Base-by-base conservation (phyloP, 1,140 invertebrate genomes). In the Caenorhabditis brenneri region DNA sequence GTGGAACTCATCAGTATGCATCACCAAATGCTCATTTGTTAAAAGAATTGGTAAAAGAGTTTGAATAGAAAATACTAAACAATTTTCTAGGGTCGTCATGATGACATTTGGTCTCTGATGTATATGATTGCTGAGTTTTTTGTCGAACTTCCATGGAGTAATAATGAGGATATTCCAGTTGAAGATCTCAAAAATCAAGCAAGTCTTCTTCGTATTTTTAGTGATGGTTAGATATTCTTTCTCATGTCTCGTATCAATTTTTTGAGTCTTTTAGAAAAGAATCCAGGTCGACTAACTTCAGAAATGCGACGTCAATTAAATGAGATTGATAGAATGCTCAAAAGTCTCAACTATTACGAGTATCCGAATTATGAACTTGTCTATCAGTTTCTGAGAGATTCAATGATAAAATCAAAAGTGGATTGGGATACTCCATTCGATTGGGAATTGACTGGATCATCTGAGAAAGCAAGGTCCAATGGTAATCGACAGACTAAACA, bases 31-130 rank as follows among this genome's bases (percentile, higher is more conserved):
- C 58, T 33, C 58, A 65, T 65, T 3, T 33, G 29, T n/a, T 33
- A 16, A 65, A 19, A 3, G 58, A 65, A 19, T 36, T 65, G 58
- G 58, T 65, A 5, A n/a, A n/a, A 36, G 31, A 33, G 16, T n/a
- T 4, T 33, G n/a, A n/a, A n/a, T 3, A 15, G 9, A 36, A 16
- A 19, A 36, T 4, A 60, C 2, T 58, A 29, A 19, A 9, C 24
- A 2, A 27, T 55, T 55, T 19, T 51, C 27, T 31, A 65, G 58
- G 58, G 58, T 19, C 58, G 58, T 9, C 58, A 65, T 19, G 58
- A 65, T 31, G 58, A 65, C 16, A 65, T 65, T 33, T 65, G 58
- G 58, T 65, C 58, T 16, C 29, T 65, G 58, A 65, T 65, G 58
- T 65, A 65, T 31, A 65, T 65, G 58, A n/a, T 65, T 3, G 58